Conservation (phyloP, 2,888 invertebrate genomes). For the Hyles lineata region DNA sequence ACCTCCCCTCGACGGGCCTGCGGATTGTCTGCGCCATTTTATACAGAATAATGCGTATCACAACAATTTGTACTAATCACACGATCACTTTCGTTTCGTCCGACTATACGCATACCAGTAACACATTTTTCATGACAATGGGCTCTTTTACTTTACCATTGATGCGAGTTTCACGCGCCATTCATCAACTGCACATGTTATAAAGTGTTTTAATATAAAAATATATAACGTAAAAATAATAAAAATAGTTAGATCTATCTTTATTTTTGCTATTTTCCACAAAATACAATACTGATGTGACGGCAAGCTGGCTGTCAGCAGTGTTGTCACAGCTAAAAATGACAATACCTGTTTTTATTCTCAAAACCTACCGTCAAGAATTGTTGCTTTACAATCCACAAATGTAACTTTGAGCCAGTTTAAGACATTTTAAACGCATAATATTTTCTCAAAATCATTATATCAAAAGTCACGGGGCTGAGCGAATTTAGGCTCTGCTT, state of each 20-base stretch:
- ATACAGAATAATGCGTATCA: slow-evolving; percentile 18
- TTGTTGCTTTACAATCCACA: no score
- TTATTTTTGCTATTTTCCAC: slow-evolving; percentile 41
- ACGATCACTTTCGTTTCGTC: slow-evolving; percentile 83
- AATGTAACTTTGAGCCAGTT: no score
- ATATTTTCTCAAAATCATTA: no score
- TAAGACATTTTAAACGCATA: no score
- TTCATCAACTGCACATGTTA: slow-evolving; percentile 46
- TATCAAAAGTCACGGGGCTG: no score
- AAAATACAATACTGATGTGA: slow-evolving; percentile 49
- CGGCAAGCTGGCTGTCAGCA: slow-evolving; percentile 55
- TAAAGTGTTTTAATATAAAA: slow-evolving; percentile 40
- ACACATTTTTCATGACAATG: slow-evolving; percentile 73
- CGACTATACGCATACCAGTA: slow-evolving; percentile 79
- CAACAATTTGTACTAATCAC: slow-evolving; percentile 43
- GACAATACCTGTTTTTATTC: slow-evolving; percentile 1
- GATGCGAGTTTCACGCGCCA: slow-evolving; percentile 45
- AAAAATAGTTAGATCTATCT: slow-evolving; percentile 35
- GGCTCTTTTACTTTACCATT: slow-evolving; percentile 47
- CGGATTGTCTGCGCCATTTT: slow-evolving; percentile 90
- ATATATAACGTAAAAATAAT: slow-evolving; percentile 37
- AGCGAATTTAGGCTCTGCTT: no score
- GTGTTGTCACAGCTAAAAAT: slow-evolving; percentile 40
- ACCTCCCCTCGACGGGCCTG: slow-evolving; percentile 88
- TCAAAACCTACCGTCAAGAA: background rate